Percentiles rank a stretch among this genome's conserved stretches.
These are phyloP conservation scores for Dendrolimus houi DNA, from an alignment of 2,888 invertebrate genomes.

Conservation along the genomic window DNA sequence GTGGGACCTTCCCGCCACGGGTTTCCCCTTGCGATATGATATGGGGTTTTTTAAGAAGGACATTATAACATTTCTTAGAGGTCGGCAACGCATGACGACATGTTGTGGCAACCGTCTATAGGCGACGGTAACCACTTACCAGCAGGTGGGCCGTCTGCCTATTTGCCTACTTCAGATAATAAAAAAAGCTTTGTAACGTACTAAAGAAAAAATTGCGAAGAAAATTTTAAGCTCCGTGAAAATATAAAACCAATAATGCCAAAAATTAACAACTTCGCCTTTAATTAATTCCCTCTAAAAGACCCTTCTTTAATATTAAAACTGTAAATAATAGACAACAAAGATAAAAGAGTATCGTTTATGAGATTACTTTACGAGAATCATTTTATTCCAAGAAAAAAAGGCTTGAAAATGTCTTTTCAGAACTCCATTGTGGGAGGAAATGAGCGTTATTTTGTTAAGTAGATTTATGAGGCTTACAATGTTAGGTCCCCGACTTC, in stretches of 20 bases:
- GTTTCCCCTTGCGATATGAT: too few species aligned
- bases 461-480: not conserved
- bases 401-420: not conserved
- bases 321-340: not conserved
- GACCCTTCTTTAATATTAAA: not conserved
- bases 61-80: too few species aligned
- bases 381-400: not conserved
- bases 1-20: too few species aligned
- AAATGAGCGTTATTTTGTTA: not conserved
- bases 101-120: too few species aligned
- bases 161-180: too few species aligned
- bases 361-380: not conserved
- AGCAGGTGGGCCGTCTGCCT: too few species aligned
- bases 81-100: too few species aligned
- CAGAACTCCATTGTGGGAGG: not conserved
- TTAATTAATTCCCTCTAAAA: not conserved
- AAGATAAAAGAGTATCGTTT: not conserved
- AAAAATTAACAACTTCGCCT: not conserved
- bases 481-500: not conserved
- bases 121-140: too few species aligned
- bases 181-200: too few species aligned
- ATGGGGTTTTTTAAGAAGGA: too few species aligned
- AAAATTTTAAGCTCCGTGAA: not conserved
- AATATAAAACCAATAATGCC: not conserved
- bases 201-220: not conserved